Conservation (phyloP, 1,140 invertebrate genomes). For the Ceratoteleas bidentatus region DNA sequence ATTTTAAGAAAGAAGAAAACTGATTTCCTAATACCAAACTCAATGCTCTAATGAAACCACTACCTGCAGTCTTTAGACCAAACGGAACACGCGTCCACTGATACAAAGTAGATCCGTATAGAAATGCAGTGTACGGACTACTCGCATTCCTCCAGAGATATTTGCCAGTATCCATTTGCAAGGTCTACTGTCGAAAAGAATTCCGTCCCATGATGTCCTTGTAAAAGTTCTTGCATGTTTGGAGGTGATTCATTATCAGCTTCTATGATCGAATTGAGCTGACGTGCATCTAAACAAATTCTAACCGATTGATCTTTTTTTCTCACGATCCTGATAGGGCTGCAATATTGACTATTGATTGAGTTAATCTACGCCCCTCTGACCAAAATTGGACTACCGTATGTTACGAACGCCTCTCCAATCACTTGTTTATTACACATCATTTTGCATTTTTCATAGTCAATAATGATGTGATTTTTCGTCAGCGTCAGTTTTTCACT, state of each 20-base stretch:
- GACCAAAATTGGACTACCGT: no score
- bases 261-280: conserved; percentile 11
- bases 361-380: no score
- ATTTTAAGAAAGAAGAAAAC: conserved; percentile 31
- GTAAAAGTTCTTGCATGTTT: conserved; percentile 9
- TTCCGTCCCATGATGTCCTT: conserved; percentile 7
- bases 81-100: conserved; percentile 66
- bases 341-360: conserved; percentile 16
- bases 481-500: no score
- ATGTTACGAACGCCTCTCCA: no score
- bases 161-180: conserved; percentile 74
- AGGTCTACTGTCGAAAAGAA: conserved; percentile 70
- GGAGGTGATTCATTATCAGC: conserved; percentile 26
- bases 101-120: conserved; percentile 66
- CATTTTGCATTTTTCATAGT: no score
- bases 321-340: conserved; percentile 19
- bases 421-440: no score
- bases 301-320: conserved; percentile 36
- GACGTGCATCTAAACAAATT: conserved; percentile 32
- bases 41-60: conserved; percentile 66
- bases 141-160: conserved; percentile 60
- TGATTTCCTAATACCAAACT: conserved; percentile 13
- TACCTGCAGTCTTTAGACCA: conserved; percentile 69
- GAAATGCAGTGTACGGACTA: conserved; percentile 69
- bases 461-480: no score